Percentiles rank a stretch among this genome's conserved stretches.
Evolutionary conservation across 2,888 invertebrate species (phyloP).

Genomic region (Tiliacea citrago): DNA sequence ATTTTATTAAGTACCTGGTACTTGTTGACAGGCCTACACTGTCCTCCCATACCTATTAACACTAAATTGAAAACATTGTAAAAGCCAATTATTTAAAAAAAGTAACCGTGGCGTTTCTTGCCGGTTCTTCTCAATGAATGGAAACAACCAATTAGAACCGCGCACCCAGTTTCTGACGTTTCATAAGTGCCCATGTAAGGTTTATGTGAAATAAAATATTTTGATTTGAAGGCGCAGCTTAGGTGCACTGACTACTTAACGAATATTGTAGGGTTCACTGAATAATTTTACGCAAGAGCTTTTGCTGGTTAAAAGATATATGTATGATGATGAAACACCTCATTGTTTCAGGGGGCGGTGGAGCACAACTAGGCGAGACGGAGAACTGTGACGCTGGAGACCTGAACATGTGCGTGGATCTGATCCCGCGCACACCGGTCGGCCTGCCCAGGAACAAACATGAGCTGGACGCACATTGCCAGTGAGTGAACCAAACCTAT

Average conservation of each 20-base stretch:
- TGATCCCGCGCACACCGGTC: constrained; percentile 81
- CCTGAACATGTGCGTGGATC: constrained; percentile 79
- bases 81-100: too few species aligned
- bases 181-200: too few species aligned
- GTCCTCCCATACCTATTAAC: too few species aligned
- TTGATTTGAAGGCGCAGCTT: not conserved
- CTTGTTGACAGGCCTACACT: too few species aligned
- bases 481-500: constrained; percentile 72
- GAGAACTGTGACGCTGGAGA: constrained; percentile 82
- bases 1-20: too few species aligned
- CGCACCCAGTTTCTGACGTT: too few species aligned
- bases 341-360: constrained; percentile 76
- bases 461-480: constrained; percentile 84
- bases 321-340: not conserved
- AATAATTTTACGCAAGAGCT: not conserved
- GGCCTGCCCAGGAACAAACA: constrained; percentile 82
- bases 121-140: too few species aligned
- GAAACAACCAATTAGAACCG: too few species aligned
- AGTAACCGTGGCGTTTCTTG: too few species aligned
- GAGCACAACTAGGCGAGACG: constrained; percentile 78
- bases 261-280: not conserved
- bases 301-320: not conserved
- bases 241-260: not conserved
- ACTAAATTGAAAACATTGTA: too few species aligned
- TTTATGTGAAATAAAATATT: too few species aligned